A percentile compares a stretch with the other conserved stretches of the same genome.
These are phyloP conservation scores for Sinocyclocheilus anophthalmus DNA, from an alignment of 2,113 vertebrate species.

Conservation along the genomic window DNA sequence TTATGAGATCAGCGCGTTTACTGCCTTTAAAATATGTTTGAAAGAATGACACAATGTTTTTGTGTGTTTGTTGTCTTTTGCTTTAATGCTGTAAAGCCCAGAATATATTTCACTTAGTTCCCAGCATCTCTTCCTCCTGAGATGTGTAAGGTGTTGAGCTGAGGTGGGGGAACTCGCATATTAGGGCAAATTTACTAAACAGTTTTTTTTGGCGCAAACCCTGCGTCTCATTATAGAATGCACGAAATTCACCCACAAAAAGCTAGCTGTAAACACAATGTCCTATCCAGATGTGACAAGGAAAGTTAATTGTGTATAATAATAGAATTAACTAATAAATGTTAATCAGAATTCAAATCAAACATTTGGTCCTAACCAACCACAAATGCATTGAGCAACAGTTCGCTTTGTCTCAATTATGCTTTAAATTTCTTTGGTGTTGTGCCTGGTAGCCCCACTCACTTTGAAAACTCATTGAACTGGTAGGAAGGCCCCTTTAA, in stretches of 20 bases:
- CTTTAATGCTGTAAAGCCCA: neutral
- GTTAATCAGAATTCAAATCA: neutral
- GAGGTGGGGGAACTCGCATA: neutral
- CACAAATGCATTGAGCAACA: neutral
- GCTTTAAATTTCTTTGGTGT: too few relatives aligned
- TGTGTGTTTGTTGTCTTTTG: slow-evolving; percentile 10
- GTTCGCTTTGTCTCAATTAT: too few relatives aligned
- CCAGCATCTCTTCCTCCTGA: slow-evolving; percentile 35
- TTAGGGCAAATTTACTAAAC: neutral
- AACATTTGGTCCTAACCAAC: neutral
- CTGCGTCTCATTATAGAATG: neutral
- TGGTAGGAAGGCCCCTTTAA: neutral
- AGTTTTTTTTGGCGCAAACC: neutral
- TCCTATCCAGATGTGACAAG: neutral
- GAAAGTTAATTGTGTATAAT: neutral
- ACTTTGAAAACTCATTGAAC: neutral
- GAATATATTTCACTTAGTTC: slow-evolving; percentile 31
- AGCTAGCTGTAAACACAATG: neutral
- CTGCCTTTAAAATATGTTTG: slow-evolving; percentile 29
- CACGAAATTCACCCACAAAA: neutral
- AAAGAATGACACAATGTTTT: slow-evolving; percentile 24
- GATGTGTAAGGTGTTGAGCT: neutral
- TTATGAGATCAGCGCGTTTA: slow-evolving; percentile 7
- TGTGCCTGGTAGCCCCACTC: neutral
- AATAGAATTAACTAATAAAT: neutral